Percentiles rank a stretch among this genome's conserved stretches.
These are phyloP conservation scores for Aptenodytes forsteri DNA, from an alignment of 2,113 vertebrate genomes.

Conservation along the genomic window DNA sequence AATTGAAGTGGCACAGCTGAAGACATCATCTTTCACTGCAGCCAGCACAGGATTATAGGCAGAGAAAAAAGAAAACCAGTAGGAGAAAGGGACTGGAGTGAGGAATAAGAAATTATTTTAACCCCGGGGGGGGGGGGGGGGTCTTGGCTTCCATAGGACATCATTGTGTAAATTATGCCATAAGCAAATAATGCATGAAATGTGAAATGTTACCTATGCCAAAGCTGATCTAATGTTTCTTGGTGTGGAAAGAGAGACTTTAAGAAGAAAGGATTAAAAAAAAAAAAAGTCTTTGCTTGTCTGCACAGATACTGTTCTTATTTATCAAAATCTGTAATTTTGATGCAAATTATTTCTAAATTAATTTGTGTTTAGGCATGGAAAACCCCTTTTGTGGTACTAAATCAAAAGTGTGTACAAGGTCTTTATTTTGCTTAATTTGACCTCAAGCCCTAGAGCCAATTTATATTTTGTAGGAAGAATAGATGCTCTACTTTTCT, in stretches of 20 bases:
- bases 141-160: conserved; percentile 12
- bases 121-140: too few relatives aligned
- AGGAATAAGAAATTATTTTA: neutral
- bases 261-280: neutral
- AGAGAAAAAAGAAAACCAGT: neutral
- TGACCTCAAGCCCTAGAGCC: neutral
- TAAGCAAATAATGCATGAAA: conserved; percentile 53
- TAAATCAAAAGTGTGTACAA: too few relatives aligned
- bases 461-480: neutral
- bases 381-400: neutral
- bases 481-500: neutral
- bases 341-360: neutral
- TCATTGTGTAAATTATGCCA: neutral
- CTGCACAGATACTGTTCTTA: neutral
- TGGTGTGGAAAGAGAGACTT: neutral
- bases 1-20: neutral
- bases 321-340: neutral
- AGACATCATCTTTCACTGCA: neutral
- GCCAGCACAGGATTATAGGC: neutral
- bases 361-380: neutral
- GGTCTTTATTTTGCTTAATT: neutral
- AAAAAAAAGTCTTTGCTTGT: neutral
- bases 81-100: neutral
- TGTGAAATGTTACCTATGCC: neutral
- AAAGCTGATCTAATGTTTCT: conserved; percentile 32